phyloP scores from a whole-genome alignment of 2,113 vertebrate species.

The Machaerirhynchus nigripectus region DNA sequence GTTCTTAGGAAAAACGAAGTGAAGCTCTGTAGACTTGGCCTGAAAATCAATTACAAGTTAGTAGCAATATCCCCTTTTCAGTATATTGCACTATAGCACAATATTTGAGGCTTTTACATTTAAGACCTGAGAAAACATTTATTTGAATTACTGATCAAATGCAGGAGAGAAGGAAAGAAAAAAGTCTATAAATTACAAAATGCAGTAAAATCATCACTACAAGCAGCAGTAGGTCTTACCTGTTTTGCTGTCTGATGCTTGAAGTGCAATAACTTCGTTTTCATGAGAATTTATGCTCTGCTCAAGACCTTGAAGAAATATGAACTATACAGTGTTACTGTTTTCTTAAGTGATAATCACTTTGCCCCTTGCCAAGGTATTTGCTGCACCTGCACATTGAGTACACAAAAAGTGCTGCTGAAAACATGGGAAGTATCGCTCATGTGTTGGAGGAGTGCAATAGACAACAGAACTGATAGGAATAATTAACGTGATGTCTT shows the following conservation, averaged over 20 bases:
- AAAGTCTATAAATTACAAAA: background rate
- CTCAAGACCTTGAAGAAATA: slow-evolving; percentile 87
- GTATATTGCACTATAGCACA: background rate
- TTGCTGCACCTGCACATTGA: slow-evolving; percentile 77
- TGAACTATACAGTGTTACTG: slow-evolving; percentile 82
- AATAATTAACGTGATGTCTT: slow-evolving; percentile 44
- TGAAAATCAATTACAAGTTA: background rate
- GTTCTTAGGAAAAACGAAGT: background rate
- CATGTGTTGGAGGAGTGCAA: slow-evolving; percentile 10
- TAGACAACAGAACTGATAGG: slow-evolving; percentile 3
- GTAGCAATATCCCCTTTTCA: background rate
- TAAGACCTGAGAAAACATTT: background rate
- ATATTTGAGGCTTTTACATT: background rate
- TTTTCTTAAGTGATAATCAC: slow-evolving; percentile 73
- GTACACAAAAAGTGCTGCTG: slow-evolving; percentile 20
- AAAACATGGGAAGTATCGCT: slow-evolving; percentile 32
- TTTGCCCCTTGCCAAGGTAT: slow-evolving; percentile 75
- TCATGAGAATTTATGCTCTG: slow-evolving; percentile 81
- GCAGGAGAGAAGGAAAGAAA: background rate
- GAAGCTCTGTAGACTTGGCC: background rate
- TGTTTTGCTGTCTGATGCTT: slow-evolving; percentile 26
- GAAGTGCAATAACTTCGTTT: slow-evolving; percentile 44
- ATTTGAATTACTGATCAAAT: background rate
- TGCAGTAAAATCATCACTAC: background rate
- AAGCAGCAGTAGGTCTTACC: slow-evolving; percentile 68